Percentiles rank a stretch among this genome's conserved stretches.
These are phyloP conservation scores for Andricus quercusramuli DNA, from an alignment of 2,888 invertebrate genomes.

Conservation along the genomic window DNA sequence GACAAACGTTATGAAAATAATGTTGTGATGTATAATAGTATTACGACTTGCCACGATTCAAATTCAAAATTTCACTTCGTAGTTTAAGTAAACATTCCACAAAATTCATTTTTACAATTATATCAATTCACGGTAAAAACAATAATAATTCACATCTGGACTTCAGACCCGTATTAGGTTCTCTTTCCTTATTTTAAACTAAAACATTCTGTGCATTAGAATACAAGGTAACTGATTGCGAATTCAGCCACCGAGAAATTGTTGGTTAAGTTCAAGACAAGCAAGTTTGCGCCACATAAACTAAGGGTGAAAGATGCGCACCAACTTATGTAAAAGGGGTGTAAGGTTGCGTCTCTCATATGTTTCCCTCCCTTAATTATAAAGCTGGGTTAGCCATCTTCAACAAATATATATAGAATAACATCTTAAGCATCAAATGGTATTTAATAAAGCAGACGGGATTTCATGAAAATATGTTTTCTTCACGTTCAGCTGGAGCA, in stretches of 20 bases:
- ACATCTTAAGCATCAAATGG: no score
- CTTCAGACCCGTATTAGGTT: no score
- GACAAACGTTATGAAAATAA: no score
- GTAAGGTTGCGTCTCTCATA: conserved; percentile 59
- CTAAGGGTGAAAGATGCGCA: conserved; percentile 54
- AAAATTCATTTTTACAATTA: no score
- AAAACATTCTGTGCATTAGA: not conserved
- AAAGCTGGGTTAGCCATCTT: conserved; percentile 56
- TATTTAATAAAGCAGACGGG: conserved; percentile 9
- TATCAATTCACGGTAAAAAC: no score
- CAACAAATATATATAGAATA: not conserved
- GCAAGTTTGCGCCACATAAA: conserved; percentile 56
- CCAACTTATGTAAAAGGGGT: conserved; percentile 52
- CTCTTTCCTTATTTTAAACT: not conserved
- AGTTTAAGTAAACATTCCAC: no score
- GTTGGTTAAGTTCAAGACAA: conserved; percentile 50
- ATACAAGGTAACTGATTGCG: conserved; percentile 14
- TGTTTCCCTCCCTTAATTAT: conserved; percentile 67
- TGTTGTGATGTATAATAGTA: no score
- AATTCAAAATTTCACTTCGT: no score
- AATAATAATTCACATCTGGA: no score
- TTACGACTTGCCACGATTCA: no score
- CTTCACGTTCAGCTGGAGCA: not conserved
- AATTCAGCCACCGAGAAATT: conserved; percentile 48
- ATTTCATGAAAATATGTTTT: not conserved